Evolutionary conservation across 2,797 vertebrate genomes (phyloP), one percentile per base, ranked within the genome.

Genomic region (Liparis tanakae): DNA sequence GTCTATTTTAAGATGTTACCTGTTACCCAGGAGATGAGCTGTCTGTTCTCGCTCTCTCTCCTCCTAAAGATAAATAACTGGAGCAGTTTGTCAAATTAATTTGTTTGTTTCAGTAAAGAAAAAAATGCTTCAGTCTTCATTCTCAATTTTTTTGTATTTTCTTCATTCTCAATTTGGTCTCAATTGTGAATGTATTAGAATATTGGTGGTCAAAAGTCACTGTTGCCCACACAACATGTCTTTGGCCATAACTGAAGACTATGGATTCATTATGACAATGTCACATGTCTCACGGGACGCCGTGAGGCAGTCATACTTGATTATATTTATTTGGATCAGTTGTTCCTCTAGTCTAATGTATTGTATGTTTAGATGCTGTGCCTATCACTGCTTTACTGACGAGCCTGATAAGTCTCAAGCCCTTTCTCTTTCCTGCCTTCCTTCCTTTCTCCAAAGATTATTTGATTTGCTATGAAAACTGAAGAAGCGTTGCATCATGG

Each of bases 81-180:
- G 72, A 76, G 78, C 73, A 78, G 87, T 92, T 89, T 91, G 84
- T 92, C 87, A 90, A 89, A 77, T 58, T 59, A 8, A 79, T 80
- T 76, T 81, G 71, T 90, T 85, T 39, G 78, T 88, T 83, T 79
- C 80, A 92, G 87, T 92, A 92, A 93, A 81, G 75, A 89, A 30
- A 30, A 85, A 80, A 87, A 72, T 82, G 80, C 75, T 70, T 78
- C 73, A 80, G 76, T 78, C 20, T 50, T 75, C 10, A 25, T 25
- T 53, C 20, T 53, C 10, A 22, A 22, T 51, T 20, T 51, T 20
- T 20, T 51, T 53, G n/a, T 13, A 6, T 53, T 53, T 25, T 2
- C 56, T n/a, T 17, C 34, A 57, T 18, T 18, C 10, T 57, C 30
- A 30, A 36, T 33, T 34, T 18, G 15, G 34, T 13, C 6, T 37